Conservation (phyloP, 2,888 invertebrate genomes). For the Nymphalis c-album region DNA sequence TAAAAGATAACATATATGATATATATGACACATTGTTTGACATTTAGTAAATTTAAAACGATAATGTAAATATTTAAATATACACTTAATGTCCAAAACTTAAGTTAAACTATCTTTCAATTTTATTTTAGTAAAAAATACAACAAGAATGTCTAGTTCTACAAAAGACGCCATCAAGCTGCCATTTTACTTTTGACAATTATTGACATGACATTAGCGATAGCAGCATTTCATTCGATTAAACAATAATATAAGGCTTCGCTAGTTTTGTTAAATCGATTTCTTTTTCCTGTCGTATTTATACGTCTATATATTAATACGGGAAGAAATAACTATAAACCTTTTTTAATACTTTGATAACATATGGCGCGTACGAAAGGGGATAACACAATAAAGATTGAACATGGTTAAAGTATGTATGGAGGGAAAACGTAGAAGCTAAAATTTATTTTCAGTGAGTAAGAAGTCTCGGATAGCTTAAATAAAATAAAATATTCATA, state of each 20-base stretch:
- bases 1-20: slow-evolving; percentile 15
- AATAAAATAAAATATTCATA: too few relatives aligned
- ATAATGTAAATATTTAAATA: slow-evolving; percentile 19
- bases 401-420: too few relatives aligned
- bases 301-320: too few relatives aligned
- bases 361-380: too few relatives aligned
- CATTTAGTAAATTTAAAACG: slow-evolving; percentile 11
- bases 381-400: too few relatives aligned
- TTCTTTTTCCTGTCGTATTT: too few relatives aligned
- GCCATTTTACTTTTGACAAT: slow-evolving; percentile 44
- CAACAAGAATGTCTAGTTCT: slow-evolving; percentile 61
- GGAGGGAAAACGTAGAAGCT: too few relatives aligned
- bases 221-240: slow-evolving; percentile 15
- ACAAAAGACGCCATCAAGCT: slow-evolving; percentile 60
- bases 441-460: too few relatives aligned
- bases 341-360: too few relatives aligned
- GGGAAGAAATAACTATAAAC: too few relatives aligned
- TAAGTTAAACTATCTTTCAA: slow-evolving; percentile 9
- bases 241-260: not conserved
- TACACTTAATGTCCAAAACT: slow-evolving; percentile 30
- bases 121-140: slow-evolving; percentile 36
- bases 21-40: slow-evolving; percentile 4
- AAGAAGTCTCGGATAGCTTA: too few relatives aligned
- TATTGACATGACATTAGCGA: slow-evolving; percentile 20
- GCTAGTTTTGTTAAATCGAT: too few relatives aligned